Percentiles rank a stretch among this genome's conserved stretches.
Evolutionary conservation across 2,113 vertebrate species (phyloP).

Genomic region (Clinocottus analis): DNA sequence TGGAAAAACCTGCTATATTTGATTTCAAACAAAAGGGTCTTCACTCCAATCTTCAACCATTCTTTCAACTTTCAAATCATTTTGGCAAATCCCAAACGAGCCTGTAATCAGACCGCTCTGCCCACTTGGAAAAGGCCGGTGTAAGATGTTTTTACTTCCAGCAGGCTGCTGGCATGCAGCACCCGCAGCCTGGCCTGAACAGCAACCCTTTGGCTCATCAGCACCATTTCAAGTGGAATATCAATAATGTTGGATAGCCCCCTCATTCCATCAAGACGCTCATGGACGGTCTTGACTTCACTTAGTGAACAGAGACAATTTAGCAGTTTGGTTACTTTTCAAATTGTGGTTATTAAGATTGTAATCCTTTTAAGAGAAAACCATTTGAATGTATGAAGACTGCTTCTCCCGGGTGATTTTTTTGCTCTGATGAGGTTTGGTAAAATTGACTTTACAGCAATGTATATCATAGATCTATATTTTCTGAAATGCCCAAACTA

Average conservation of each 20-base stretch:
- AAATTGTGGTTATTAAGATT: background rate
- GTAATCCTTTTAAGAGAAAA: slow-evolving; percentile 6
- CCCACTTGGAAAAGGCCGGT: slow-evolving; percentile 58
- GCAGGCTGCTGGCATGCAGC: slow-evolving; percentile 52
- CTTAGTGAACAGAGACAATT: slow-evolving; percentile 13
- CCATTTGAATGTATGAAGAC: background rate
- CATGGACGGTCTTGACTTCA: slow-evolving; percentile 10
- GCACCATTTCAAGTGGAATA: slow-evolving; percentile 42
- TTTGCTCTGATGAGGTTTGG: background rate
- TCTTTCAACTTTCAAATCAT: slow-evolving; percentile 51
- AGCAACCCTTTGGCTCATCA: slow-evolving; percentile 56
- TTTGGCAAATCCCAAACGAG: slow-evolving; percentile 54
- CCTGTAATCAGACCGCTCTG: slow-evolving; percentile 51
- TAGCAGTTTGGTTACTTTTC: background rate
- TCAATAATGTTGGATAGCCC: slow-evolving; percentile 41
- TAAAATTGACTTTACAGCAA: background rate
- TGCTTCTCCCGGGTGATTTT: background rate
- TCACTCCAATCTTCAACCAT: slow-evolving; percentile 3
- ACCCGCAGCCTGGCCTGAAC: slow-evolving; percentile 40
- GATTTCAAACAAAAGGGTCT: slow-evolving; percentile 29
- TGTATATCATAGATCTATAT: background rate
- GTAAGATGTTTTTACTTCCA: slow-evolving; percentile 49
- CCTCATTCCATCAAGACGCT: slow-evolving; percentile 33
- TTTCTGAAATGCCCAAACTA: background rate
- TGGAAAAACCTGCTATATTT: background rate